These are phyloP conservation scores for Chaitophorus viminalis DNA, from an alignment of 2,888 invertebrate genomes.

Conservation along the genomic window DNA sequence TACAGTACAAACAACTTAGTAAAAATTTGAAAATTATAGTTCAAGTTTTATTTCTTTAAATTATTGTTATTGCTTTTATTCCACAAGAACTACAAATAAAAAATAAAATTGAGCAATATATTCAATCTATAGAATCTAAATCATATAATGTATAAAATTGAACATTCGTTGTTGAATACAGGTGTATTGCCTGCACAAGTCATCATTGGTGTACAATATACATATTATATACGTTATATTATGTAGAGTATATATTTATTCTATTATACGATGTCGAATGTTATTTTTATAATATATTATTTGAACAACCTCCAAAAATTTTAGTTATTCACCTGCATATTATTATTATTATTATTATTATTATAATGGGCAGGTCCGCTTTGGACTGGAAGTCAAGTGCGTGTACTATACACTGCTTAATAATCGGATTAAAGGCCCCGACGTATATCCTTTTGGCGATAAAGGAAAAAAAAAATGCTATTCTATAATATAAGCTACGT, in stretches of 20 bases:
- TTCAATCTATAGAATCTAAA: too few relatives aligned
- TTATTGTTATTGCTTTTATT: too few relatives aligned
- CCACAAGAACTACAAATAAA: too few relatives aligned
- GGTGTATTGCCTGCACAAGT: too few relatives aligned
- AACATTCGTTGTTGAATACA: too few relatives aligned
- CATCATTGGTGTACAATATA: too few relatives aligned
- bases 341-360: background rate
- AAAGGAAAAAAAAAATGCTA: conserved; percentile 17
- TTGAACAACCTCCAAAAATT: conserved; percentile 1
- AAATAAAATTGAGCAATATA: too few relatives aligned
- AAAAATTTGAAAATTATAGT: too few relatives aligned
- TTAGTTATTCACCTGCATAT: conserved; percentile 46
- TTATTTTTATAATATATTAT: conserved; percentile 8
- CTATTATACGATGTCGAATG: background rate
- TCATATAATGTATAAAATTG: too few relatives aligned
- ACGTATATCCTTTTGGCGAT: conserved; percentile 42
- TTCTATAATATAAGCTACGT: background rate
- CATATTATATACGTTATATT: background rate
- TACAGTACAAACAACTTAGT: too few relatives aligned
- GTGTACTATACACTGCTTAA: conserved; percentile 15
- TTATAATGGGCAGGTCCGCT: conserved; percentile 5
- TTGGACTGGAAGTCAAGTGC: conserved; percentile 33
- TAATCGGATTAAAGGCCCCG: conserved; percentile 60
- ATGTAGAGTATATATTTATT: background rate
- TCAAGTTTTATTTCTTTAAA: too few relatives aligned